phyloP scores from a whole-genome alignment of 2,113 vertebrate species.

The Heteronetta atricapilla region DNA sequence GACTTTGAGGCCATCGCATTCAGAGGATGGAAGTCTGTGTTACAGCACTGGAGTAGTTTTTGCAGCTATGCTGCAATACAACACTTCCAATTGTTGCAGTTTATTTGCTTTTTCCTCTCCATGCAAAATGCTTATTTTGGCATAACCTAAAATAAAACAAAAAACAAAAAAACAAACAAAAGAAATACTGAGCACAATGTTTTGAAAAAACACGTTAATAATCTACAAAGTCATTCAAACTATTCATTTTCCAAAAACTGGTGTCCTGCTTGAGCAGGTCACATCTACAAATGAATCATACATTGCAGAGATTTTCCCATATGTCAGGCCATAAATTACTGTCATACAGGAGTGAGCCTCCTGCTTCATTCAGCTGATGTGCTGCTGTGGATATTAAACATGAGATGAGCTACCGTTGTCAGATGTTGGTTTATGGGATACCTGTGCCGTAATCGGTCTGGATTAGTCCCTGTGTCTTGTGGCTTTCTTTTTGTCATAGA shows the following conservation, averaged over 20 bases:
- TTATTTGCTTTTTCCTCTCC: not conserved
- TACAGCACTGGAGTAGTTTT: not conserved
- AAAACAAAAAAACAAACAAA: not conserved
- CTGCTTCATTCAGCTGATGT: not conserved
- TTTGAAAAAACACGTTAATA: not conserved
- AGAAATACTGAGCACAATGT: not conserved
- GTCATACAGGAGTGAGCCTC: not conserved
- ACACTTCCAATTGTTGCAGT: fast-evolving
- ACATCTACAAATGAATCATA: not conserved
- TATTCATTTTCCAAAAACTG: not conserved
- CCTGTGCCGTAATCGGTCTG: not conserved
- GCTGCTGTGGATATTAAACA: not conserved
- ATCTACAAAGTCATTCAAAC: not conserved
- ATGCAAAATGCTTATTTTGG: not conserved
- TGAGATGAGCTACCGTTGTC: not conserved
- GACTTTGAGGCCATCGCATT: not conserved
- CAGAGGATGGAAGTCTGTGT: not conserved
- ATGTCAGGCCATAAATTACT: not conserved
- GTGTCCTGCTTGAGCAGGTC: not conserved
- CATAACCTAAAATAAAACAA: not conserved
- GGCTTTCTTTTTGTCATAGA: not conserved
- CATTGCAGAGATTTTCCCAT: not conserved
- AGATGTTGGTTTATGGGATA: not conserved
- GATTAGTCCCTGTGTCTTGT: fast-evolving
- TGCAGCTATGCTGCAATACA: not conserved